Evolutionary conservation across 2,113 vertebrate genomes (phyloP), one percentile per base, ranked within the genome.

Genomic region (Sterrhoptilus dennistouni): DNA sequence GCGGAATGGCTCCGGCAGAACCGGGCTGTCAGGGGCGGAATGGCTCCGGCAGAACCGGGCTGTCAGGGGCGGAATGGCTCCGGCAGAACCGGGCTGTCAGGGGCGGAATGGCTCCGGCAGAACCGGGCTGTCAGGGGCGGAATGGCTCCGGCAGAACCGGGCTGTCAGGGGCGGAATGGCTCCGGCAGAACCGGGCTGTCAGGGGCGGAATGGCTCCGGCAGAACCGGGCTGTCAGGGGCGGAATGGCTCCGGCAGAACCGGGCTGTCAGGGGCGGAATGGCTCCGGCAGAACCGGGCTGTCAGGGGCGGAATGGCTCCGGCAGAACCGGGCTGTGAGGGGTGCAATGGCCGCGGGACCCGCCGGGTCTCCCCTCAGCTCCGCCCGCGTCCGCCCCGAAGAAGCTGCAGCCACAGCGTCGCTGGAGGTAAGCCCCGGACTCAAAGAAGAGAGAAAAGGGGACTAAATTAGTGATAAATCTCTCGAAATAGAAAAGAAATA

Each of bases 371-470:
- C 5, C 14, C 52, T 56, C 38, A 12, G 21, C 7, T 5, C 11
- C 2, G 35, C 20, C 27, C 36, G 17, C 10, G 2, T 28, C 35
- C 7, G 4, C 42, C 27, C 28, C 3, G 15, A 35, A 53, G 47
- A 21, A 14, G 24, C 4, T 6, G 45, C 40, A 66, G 17, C 14
- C 5, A 4, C 31, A 24, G 15, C 9, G 1, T 13, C 4, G 10
- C 25, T 49, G 74, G 25, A 78, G 72, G 76, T 57, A 35, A 92
- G 76, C 9, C 16, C 14, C 11, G 5, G 23, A 28, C 3, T 24
- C 12, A 10, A 7, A 9, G 8, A 1, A 8, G 6, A 40, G 14
- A 22, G 11, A 4, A 19, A 12, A 17, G 22, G 11, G 13, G 7
- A 18, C 28, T 49, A 42, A 56, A 35, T 27, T 3, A 23, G 9